phyloP scores from a whole-genome alignment of 2,888 invertebrate species.

The Drosophila merina region DNA sequence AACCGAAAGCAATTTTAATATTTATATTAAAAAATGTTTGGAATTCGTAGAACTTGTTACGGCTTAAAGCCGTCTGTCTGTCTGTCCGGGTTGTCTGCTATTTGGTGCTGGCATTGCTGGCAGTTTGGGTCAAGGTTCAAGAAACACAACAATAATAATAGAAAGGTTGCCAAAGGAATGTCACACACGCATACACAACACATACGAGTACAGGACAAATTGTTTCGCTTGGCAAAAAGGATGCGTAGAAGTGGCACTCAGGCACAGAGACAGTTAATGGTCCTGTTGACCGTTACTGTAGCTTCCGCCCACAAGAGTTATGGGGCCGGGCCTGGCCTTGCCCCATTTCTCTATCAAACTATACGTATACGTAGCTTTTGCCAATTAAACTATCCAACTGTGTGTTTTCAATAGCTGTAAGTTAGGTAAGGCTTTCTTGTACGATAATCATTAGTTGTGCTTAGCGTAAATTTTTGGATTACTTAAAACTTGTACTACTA shows the following conservation, averaged over 20 bases:
- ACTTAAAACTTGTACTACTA: background rate
- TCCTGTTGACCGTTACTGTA: slow-evolving; percentile 21
- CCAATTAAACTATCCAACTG: slow-evolving; percentile 16
- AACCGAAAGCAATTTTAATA: background rate
- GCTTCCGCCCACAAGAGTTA: slow-evolving; percentile 6
- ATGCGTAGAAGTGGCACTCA: background rate
- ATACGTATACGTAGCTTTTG: slow-evolving; percentile 9
- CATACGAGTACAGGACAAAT: slow-evolving; percentile 29
- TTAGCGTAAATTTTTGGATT: slow-evolving; percentile 18
- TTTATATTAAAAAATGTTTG: background rate
- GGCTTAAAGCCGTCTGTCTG: slow-evolving; percentile 6
- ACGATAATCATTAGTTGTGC: slow-evolving; percentile 21
- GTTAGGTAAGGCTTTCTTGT: slow-evolving; percentile 13
- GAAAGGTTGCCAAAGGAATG: slow-evolving; percentile 34
- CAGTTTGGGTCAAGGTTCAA: slow-evolving; percentile 66
- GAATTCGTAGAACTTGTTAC: background rate
- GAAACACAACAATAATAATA: slow-evolving; percentile 22
- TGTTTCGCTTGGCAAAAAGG: slow-evolving; percentile 25
- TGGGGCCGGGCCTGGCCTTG: slow-evolving; percentile 8
- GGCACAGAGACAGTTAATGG: slow-evolving; percentile 18
- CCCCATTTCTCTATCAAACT: background rate
- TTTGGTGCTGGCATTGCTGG: slow-evolving; percentile 34
- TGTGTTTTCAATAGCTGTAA: slow-evolving; percentile 20
- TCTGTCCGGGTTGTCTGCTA: slow-evolving; percentile 34
- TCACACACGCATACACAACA: slow-evolving; percentile 31